These are phyloP conservation scores for Amphiduros pacificus DNA, from an alignment of 2,888 invertebrate species.

Conservation along the genomic window DNA sequence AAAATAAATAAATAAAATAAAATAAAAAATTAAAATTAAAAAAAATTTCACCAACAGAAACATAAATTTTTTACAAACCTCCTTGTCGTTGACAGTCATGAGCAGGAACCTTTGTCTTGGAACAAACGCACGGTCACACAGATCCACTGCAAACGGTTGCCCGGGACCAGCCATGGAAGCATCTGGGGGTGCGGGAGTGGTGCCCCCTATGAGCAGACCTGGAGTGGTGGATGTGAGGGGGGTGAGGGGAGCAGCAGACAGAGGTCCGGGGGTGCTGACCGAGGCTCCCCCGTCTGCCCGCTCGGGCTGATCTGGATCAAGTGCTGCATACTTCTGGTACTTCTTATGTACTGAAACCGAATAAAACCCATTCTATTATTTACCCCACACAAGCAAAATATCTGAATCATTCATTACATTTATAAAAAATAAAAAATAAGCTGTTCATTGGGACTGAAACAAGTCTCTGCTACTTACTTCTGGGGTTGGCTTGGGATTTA, in stretches of 20 bases:
- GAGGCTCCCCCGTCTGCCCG: background rate
- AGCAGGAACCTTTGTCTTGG: conserved; percentile 71
- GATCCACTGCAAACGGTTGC: background rate
- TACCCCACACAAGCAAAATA: too few species aligned
- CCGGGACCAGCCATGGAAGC: background rate
- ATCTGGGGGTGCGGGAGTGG: background rate
- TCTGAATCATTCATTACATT: too few species aligned
- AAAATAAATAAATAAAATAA: too few species aligned
- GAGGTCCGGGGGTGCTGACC: background rate
- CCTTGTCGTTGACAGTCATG: conserved; percentile 65
- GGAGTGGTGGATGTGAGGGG: background rate
- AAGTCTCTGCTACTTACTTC: too few species aligned
- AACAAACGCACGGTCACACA: conserved; percentile 58
- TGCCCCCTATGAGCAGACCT: background rate
- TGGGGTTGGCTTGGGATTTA: conserved; percentile 20
- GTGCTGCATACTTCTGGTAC: conserved; percentile 60
- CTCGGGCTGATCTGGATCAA: conserved; percentile 21
- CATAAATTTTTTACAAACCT: too few species aligned
- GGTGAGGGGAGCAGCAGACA: background rate
- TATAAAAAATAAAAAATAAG: too few species aligned
- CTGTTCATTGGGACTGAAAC: too few species aligned
- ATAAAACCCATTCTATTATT: too few species aligned
- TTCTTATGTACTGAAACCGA: conserved; percentile 61
- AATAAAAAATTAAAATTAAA: too few species aligned
- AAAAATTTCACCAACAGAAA: too few species aligned